Evolutionary conservation across 2,888 invertebrate genomes (phyloP).

Genomic region (Drosophila mimica): DNA sequence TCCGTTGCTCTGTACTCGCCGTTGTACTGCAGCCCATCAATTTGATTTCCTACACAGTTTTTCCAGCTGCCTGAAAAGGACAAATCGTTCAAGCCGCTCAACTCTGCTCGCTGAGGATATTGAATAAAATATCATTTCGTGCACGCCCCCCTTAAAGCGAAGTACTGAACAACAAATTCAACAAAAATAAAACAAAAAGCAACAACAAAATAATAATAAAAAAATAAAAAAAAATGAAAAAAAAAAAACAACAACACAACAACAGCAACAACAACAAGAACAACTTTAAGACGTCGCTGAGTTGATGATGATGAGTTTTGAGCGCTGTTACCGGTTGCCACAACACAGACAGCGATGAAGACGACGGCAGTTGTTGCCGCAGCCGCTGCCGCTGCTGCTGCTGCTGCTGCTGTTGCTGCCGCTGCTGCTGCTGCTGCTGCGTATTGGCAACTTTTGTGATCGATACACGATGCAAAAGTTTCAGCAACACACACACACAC

Average conservation of each 20-base stretch:
- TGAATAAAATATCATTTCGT: constrained; percentile 85
- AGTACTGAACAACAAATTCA: constrained; percentile 10
- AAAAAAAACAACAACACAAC: background rate
- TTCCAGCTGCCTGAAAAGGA: constrained; percentile 75
- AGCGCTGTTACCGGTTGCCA: constrained; percentile 19
- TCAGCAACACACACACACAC: constrained; percentile 1
- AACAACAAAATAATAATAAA: constrained; percentile 29
- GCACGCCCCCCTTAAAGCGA: constrained; percentile 76
- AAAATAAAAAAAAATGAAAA: constrained; percentile 14
- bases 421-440: constrained; percentile 14
- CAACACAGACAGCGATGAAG: background rate
- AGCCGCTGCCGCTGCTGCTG: background rate
- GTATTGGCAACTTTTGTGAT: constrained; percentile 79
- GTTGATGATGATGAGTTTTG: constrained; percentile 79
- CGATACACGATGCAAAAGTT: constrained; percentile 75
- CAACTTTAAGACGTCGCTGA: constrained; percentile 35
- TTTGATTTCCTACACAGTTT: constrained; percentile 81
- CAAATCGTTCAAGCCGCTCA: constrained; percentile 64
- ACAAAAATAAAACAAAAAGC: background rate
- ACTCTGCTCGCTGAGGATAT: constrained; percentile 71
- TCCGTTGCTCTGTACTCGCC: background rate
- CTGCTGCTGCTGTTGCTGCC: background rate
- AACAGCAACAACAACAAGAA: background rate
- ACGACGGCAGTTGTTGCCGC: background rate
- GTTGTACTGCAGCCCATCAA: constrained; percentile 74